Conservation (phyloP, 2,113 vertebrate species). For the Tachycineta bicolor region DNA sequence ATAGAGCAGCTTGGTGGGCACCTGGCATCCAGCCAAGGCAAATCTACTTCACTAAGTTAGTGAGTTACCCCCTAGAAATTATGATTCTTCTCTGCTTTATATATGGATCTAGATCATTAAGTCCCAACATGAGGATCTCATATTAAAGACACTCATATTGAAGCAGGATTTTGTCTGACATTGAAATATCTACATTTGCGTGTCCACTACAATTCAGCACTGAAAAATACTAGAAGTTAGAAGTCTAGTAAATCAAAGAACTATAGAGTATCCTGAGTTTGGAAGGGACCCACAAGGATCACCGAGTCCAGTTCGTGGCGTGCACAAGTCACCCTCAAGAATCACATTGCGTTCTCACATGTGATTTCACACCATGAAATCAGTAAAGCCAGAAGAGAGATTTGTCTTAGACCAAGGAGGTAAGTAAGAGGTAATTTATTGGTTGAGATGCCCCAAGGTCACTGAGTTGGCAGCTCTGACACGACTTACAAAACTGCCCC, state of each 20-base stretch:
- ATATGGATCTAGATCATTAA: background rate
- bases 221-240: background rate
- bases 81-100: background rate
- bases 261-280: background rate
- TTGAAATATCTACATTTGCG: background rate
- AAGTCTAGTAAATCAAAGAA: background rate
- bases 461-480: background rate
- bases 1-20: background rate
- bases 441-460: background rate
- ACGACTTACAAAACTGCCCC: background rate
- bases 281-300: background rate
- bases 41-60: background rate
- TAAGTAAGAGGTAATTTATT: background rate
- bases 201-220: background rate
- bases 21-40: background rate
- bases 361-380: background rate
- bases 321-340: background rate
- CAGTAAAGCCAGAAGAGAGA: background rate
- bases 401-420: background rate
- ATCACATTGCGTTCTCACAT: background rate
- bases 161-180: background rate
- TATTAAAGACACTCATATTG: background rate
- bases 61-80: background rate
- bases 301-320: rapidly evolving
- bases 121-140: background rate